Base-by-base conservation (phyloP, 2,888 invertebrate species). In the Camponotus fellah region DNA sequence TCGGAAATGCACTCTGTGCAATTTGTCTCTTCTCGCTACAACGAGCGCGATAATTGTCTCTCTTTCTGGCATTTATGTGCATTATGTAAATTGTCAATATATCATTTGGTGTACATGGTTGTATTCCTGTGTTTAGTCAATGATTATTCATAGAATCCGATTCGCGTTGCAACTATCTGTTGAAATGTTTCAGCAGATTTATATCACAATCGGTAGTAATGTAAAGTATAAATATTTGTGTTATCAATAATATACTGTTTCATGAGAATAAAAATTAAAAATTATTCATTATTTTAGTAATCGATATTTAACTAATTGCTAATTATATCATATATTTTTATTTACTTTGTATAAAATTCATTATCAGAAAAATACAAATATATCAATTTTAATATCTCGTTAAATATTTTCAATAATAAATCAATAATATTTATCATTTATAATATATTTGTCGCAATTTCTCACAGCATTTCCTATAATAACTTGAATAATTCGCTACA, bases 1-100 rank as follows among this genome's bases (percentile, higher is more conserved):
- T 77, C 68, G 79, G 62, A 77, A 83, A 81, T 40, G 58, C 71
- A 62, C 17, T 34, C 9, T n/a, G 17, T n/a, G 17, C 17, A 43
- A 85, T 79, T 65, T 65, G 32, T 17, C 64, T 66, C 72, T 71
- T 80, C 66, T 72, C n/a, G 21, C 56, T 56, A 37, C 68, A 66
- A 68, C 69, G 82, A 77, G 49, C 62, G 21, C 49, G 65, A 81
- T 77, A 83, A 86, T 88, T 83, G 79, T 85, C 64, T 2, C 26
- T 26, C 26, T 26, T 26, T 26, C 26, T 26, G 26, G 26, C 26
- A 74, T 85, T 64, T 58, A 62, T 69, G 40, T 82, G 86, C 82
- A 82, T 89, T 89, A 89, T 87, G 84, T 85, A 88, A 90, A 87
- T 87, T 58, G 64, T 32, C 46, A 77, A 53, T 84, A 60, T 87